phyloP scores from a whole-genome alignment of 2,888 invertebrate species.

The Tenthredo scrophulariae region DNA sequence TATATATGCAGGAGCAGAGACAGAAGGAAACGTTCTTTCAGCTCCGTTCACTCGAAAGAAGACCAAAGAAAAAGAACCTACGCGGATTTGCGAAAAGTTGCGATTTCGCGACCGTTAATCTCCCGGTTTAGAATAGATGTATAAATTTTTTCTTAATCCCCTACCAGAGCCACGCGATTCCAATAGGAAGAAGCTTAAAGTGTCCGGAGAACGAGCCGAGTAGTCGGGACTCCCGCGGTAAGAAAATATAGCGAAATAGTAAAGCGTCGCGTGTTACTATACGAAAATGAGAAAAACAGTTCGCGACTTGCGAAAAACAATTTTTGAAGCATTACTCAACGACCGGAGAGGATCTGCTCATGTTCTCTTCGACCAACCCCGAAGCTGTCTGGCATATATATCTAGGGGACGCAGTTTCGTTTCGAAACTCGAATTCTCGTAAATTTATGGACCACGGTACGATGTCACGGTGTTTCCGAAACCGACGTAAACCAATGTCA shows the following conservation, averaged over 20 bases:
- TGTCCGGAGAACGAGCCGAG: conserved; percentile 4
- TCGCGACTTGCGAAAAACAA: conserved; percentile 30
- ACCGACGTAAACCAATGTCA: conserved; percentile 8
- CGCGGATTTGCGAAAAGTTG: not conserved
- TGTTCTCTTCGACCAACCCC: not conserved
- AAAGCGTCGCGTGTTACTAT: not conserved
- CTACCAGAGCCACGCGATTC: not conserved
- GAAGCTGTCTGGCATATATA: not conserved
- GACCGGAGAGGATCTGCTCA: not conserved
- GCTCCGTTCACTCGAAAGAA: not conserved
- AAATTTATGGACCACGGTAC: conserved; percentile 30
- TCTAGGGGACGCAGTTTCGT: not conserved
- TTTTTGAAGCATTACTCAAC: conserved; percentile 8
- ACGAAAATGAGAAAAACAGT: conserved; percentile 23
- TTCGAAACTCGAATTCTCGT: not conserved
- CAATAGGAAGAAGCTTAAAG: not conserved
- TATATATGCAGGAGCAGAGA: not conserved
- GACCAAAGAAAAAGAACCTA: not conserved
- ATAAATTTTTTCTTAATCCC: conserved; percentile 4
- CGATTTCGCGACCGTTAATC: not conserved
- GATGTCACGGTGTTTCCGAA: not conserved
- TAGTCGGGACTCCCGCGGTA: not conserved
- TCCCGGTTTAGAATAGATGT: not conserved
- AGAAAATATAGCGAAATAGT: not conserved
- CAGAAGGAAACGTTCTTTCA: not conserved